These are phyloP conservation scores for Diaphora mendica DNA, from an alignment of 2,888 invertebrate species.

Conservation along the genomic window DNA sequence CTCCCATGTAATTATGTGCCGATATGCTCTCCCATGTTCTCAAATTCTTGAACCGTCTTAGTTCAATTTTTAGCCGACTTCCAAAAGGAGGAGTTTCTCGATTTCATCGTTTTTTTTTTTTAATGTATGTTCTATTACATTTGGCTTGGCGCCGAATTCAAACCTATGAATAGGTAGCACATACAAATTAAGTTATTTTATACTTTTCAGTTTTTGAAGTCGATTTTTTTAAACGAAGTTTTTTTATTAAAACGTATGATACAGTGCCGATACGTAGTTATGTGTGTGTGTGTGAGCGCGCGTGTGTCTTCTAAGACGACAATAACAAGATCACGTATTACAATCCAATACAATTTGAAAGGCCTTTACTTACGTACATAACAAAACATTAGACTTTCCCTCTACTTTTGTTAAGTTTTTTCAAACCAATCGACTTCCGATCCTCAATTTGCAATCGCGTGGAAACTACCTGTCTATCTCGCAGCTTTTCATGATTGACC, in stretches of 20 bases:
- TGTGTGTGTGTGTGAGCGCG: neutral
- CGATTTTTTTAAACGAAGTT: too few species aligned
- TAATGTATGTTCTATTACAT: too few species aligned
- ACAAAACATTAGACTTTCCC: slow-evolving; percentile 51
- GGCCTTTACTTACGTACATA: slow-evolving; percentile 31
- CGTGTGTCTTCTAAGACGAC: neutral
- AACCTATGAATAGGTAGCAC: too few species aligned
- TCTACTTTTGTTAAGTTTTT: slow-evolving; percentile 42
- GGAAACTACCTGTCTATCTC: slow-evolving; percentile 67
- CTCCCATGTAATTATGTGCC: too few species aligned
- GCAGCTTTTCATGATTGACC: slow-evolving; percentile 63
- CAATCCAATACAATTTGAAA: slow-evolving; percentile 29
- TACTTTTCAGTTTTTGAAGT: too few species aligned
- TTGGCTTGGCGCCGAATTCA: too few species aligned
- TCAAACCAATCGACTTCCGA: slow-evolving; percentile 75
- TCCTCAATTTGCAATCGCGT: slow-evolving; percentile 66
- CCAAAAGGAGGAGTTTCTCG: too few species aligned
- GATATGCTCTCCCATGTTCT: too few species aligned
- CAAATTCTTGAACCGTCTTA: too few species aligned
- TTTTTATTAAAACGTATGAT: neutral
- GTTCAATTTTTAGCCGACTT: too few species aligned
- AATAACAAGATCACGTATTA: slow-evolving; percentile 7
- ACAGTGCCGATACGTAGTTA: neutral
- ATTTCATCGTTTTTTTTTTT: too few species aligned
- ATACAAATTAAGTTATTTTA: too few species aligned